Evolutionary conservation across 2,888 invertebrate species (phyloP).

Genomic region (Eurytoma adleriae): DNA sequence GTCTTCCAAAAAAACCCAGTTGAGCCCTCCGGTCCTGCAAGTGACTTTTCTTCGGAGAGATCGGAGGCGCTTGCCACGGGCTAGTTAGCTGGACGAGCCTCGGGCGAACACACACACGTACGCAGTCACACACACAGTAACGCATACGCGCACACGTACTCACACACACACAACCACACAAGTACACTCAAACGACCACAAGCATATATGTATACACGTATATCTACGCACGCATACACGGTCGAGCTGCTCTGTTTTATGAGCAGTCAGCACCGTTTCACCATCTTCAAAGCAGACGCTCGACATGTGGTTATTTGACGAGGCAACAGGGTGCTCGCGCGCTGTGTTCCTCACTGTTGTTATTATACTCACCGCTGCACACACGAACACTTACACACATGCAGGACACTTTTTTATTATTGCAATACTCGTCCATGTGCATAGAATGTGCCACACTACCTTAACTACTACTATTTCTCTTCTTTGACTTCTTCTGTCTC

Average conservation of each 20-base stretch:
- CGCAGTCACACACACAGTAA: constrained; percentile 48
- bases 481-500: constrained; percentile 50
- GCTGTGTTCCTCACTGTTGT: constrained; percentile 70
- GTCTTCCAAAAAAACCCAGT: constrained; percentile 9
- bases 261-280: constrained; percentile 68
- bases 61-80: constrained; percentile 51
- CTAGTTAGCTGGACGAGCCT: constrained; percentile 52
- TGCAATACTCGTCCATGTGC: constrained; percentile 71
- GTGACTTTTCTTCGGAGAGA: constrained; percentile 23
- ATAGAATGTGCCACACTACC: constrained; percentile 64
- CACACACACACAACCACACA: constrained; percentile 39
- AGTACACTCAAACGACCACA: constrained; percentile 17
- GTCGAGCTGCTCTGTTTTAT: constrained; percentile 71
- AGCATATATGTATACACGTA: constrained; percentile 24
- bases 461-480: constrained; percentile 52
- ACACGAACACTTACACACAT: constrained; percentile 67
- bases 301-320: not conserved
- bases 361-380: constrained; percentile 71
- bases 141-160: constrained; percentile 58
- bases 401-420: constrained; percentile 62
- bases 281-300: constrained; percentile 35
- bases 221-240: constrained; percentile 38
- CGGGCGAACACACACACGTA: constrained; percentile 45
- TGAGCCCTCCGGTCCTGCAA: constrained; percentile 37
- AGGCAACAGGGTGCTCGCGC: not conserved